Percentiles rank a stretch among this genome's conserved stretches.
phyloP scores from a whole-genome alignment of 2,797 vertebrate genomes.

The Odontamblyopus rebecca region DNA sequence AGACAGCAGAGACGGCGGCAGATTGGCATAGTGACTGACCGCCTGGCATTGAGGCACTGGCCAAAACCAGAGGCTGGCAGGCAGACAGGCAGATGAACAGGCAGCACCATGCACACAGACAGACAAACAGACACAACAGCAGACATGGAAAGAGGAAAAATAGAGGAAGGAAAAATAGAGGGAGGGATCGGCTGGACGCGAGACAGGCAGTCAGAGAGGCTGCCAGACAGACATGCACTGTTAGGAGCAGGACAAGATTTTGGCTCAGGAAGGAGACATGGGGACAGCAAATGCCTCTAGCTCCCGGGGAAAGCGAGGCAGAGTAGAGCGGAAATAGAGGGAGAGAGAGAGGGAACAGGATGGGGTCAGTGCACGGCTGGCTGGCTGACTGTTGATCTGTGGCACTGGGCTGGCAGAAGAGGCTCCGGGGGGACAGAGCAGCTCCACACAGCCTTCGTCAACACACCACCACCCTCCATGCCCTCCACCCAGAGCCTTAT shows the following conservation, averaged over 20 bases:
- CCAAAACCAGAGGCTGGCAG: slow-evolving; percentile 63
- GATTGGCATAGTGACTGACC: slow-evolving; percentile 66
- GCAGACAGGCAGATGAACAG: slow-evolving; percentile 71
- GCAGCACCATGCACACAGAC: slow-evolving; percentile 53
- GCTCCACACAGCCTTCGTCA: slow-evolving; percentile 52
- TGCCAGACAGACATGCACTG: slow-evolving; percentile 71
- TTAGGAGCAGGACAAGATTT: slow-evolving; percentile 69
- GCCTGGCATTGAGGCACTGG: slow-evolving; percentile 64
- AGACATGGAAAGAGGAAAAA: slow-evolving; percentile 48
- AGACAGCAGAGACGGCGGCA: slow-evolving; percentile 60
- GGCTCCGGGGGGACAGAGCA: slow-evolving; percentile 62
- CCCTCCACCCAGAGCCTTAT: slow-evolving; percentile 37
- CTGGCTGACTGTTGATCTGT: slow-evolving; percentile 78
- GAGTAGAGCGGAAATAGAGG: slow-evolving; percentile 56
- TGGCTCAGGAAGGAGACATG: slow-evolving; percentile 71
- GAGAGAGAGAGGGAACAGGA: slow-evolving; percentile 38
- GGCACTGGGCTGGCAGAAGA: slow-evolving; percentile 73
- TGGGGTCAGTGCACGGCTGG: slow-evolving; percentile 73
- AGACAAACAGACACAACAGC: slow-evolving; percentile 36
- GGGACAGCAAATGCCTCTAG: slow-evolving; percentile 73
- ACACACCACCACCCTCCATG: slow-evolving; percentile 39
- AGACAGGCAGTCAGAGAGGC: slow-evolving; percentile 43
- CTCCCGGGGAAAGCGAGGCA: slow-evolving; percentile 52
- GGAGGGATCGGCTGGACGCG: slow-evolving; percentile 36
- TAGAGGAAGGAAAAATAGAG: slow-evolving; percentile 46